Base-by-base conservation (phyloP, 2,797 vertebrate species). In the Glossophaga mutica region DNA sequence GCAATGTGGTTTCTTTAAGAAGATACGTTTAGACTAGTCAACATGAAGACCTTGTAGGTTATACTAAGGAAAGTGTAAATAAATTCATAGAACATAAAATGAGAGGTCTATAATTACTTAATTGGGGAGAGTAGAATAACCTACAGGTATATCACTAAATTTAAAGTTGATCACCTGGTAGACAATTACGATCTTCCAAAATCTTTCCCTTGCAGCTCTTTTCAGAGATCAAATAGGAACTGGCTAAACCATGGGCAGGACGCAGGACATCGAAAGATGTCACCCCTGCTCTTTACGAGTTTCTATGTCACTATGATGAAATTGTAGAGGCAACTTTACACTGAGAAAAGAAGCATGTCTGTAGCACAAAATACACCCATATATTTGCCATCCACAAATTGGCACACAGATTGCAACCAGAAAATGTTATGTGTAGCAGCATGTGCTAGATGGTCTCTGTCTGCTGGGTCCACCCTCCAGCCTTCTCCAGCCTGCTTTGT, bases 61-160 rank as follows among this genome's bases (percentile, higher is more conserved):
- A 84, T 44, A 96, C 94, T 70, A 95, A 97, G 42, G 57, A 94
- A 91, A 62, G 29, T 77, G 77, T 84, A 96, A 86, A 22, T 95
- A 86, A 88, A 70, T 83, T 83, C 78, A 88, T 37, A 87, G 37
- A 87, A 11, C 89, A 85, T 52, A 87, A 74, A 87, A 95, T 83
- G 68, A 90, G 87, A 93, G 48, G 84, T 78, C 37, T 48, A 70
- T 82, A 88, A 94, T 92, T 86, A 93, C 76, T 77, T 85, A 76
- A 88, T 42, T 90, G 88, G 52, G 89, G 78, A 92, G n/a, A 91
- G 70, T 37, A 94, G n/a, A 74, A 37, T 59, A 77, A 55, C 67
- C 34, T 65, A 59, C 37, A 26, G 6, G 26, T 86, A 92, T 39
- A 39, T 48, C 42, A 12, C 44, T 86, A 96, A 88, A 93, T 87